These are phyloP conservation scores for Eristalis pertinax DNA, from an alignment of 2,888 invertebrate genomes.

Conservation along the genomic window DNA sequence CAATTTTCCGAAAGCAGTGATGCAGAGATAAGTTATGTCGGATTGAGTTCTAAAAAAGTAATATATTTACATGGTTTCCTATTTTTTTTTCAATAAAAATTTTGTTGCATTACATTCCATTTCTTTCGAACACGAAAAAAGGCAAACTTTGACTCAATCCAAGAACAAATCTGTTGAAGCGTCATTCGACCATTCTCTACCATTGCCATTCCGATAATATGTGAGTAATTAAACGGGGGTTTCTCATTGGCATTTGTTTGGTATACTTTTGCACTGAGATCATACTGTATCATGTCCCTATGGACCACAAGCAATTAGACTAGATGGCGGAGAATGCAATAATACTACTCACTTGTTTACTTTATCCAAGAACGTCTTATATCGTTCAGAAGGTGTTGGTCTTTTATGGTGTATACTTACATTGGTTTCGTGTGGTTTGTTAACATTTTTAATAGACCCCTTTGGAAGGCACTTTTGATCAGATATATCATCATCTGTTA, in stretches of 20 bases:
- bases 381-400: constrained; percentile 78
- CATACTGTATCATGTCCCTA: constrained; percentile 78
- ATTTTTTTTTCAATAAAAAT: background rate
- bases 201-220: constrained; percentile 81
- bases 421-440: constrained; percentile 23
- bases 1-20: constrained; percentile 80
- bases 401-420: constrained; percentile 73
- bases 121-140: constrained; percentile 80
- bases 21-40: constrained; percentile 81
- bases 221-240: constrained; percentile 81
- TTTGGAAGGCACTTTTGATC: constrained; percentile 34
- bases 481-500: constrained; percentile 73
- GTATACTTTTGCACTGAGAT: constrained; percentile 76
- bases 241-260: constrained; percentile 78
- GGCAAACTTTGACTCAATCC: constrained; percentile 81
- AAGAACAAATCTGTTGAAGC: constrained; percentile 80
- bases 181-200: constrained; percentile 80
- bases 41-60: constrained; percentile 79
- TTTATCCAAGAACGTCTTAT: constrained; percentile 79
- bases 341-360: constrained; percentile 76
- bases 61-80: background rate
- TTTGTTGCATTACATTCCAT: constrained; percentile 78
- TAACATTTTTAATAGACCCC: background rate
- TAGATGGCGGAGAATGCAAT: background rate
- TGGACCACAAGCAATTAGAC: background rate